A percentile compares a stretch with the other conserved stretches of the same genome.
These are phyloP conservation scores for Diuraphis noxia DNA, from an alignment of 1,140 invertebrate genomes.

Conservation along the genomic window DNA sequence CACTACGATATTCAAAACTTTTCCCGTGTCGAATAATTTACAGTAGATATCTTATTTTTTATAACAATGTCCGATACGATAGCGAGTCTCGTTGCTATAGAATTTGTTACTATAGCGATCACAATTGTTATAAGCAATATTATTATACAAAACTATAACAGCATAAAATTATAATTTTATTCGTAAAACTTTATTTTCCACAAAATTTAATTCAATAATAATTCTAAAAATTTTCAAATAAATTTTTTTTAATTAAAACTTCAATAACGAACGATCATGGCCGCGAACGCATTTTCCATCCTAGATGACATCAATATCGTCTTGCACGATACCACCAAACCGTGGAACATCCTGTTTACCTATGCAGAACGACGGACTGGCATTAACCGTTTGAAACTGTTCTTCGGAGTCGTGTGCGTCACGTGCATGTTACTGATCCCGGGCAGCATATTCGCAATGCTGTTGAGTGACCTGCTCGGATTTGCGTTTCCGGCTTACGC, in stretches of 20 bases:
- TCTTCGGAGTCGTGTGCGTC: not conserved
- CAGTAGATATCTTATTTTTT: not conserved
- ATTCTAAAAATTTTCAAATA: too few species aligned
- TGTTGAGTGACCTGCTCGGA: not conserved
- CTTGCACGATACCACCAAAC: not conserved
- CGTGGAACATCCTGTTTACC: not conserved
- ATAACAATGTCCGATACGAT: not conserved
- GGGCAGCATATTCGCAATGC: not conserved
- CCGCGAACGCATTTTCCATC: not conserved
- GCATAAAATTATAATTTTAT: not conserved
- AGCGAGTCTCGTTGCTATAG: not conserved
- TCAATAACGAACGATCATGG: not conserved
- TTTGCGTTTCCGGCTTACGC: slow-evolving; percentile 3
- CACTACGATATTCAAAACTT: not conserved
- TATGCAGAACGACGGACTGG: not conserved
- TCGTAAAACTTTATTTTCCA: not conserved
- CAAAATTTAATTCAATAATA: not conserved
- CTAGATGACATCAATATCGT: not conserved
- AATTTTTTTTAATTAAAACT: not conserved
- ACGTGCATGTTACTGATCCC: not conserved
- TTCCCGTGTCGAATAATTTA: not conserved
- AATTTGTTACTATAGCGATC: not conserved
- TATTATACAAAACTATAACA: not conserved
- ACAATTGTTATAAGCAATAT: not conserved
- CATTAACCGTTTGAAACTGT: not conserved